These are phyloP conservation scores for Scylla paramamosain DNA, from an alignment of 1,140 invertebrate species.

Conservation along the genomic window DNA sequence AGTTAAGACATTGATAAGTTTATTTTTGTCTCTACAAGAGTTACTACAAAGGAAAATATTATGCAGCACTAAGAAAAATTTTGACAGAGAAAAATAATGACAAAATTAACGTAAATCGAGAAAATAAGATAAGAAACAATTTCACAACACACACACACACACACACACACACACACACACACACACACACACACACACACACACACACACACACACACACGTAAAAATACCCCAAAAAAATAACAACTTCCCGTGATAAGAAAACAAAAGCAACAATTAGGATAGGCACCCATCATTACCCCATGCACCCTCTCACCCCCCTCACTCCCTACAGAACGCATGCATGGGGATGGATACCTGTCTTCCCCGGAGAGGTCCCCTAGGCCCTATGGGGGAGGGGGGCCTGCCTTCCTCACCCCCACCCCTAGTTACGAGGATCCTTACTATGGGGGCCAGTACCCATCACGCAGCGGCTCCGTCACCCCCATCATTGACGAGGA, in stretches of 20 bases:
- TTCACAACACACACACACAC: neutral
- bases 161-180: neutral
- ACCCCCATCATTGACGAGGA: slow-evolving; percentile 94
- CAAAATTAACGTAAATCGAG: too few relatives aligned
- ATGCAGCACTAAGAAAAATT: too few relatives aligned
- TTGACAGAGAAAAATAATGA: too few relatives aligned
- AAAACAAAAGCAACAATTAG: too few relatives aligned
- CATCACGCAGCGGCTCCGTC: slow-evolving; percentile 86
- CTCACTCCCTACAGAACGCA: slow-evolving; percentile 80
- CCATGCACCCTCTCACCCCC: neutral
- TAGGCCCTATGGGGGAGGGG: slow-evolving; percentile 80
- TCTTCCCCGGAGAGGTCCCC: slow-evolving; percentile 90
- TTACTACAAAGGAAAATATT: too few relatives aligned
- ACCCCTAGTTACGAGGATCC: slow-evolving; percentile 88
- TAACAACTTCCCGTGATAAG: neutral
- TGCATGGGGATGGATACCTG: slow-evolving; percentile 88
- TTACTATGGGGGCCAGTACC: slow-evolving; percentile 85
- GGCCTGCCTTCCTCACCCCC: slow-evolving; percentile 71
- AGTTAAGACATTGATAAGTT: too few relatives aligned
- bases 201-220: neutral
- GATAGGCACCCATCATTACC: neutral
- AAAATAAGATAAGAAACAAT: neutral
- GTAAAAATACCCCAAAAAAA: neutral
- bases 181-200: neutral
- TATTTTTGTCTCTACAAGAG: too few relatives aligned